These are phyloP conservation scores for Peromyscus polionotus DNA, from an alignment of 2,113 vertebrate species.

Conservation along the genomic window DNA sequence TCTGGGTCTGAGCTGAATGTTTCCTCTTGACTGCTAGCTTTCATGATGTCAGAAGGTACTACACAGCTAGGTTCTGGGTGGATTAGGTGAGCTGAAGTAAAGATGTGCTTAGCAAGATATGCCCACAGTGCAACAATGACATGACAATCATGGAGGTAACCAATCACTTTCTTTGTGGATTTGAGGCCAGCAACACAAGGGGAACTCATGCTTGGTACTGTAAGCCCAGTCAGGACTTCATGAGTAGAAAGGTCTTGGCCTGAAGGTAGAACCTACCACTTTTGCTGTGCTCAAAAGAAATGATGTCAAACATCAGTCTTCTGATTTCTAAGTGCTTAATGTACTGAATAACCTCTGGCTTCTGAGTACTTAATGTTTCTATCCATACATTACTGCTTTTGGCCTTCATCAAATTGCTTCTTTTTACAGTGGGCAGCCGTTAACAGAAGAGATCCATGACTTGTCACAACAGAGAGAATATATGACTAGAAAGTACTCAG, in stretches of 20 bases:
- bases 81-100: not conserved
- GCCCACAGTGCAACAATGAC: not conserved
- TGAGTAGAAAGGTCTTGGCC: not conserved
- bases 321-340: not conserved
- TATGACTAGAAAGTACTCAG: not conserved
- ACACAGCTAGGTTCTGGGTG: not conserved
- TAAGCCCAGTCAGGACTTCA: not conserved
- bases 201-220: not conserved
- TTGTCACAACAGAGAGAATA: not conserved
- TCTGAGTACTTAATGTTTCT: not conserved
- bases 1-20: not conserved
- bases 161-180: not conserved
- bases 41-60: not conserved
- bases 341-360: not conserved
- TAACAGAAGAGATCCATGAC: not conserved
- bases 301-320: not conserved
- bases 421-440: no score
- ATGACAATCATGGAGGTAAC: not conserved
- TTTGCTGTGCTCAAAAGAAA: not conserved
- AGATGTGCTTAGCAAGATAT: not conserved
- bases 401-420: no score
- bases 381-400: not conserved
- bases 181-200: not conserved
- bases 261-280: not conserved
- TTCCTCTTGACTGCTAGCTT: not conserved